Evolutionary conservation across 2,113 vertebrate genomes (phyloP).

Genomic region (Proteles cristata): DNA sequence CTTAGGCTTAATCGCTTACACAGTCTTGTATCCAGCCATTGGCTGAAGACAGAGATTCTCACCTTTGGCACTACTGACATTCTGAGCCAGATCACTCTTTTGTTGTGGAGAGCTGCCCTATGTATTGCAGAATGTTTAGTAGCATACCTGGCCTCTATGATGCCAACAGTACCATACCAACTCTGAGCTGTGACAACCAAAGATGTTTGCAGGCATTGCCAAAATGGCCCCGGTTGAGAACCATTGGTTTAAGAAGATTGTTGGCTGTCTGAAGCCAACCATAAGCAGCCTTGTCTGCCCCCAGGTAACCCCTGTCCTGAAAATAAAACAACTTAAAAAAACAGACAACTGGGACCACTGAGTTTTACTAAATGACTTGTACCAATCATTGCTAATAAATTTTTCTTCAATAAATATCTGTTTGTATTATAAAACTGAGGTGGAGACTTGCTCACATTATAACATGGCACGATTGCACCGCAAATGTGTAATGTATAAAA

Average conservation of each 20-base stretch:
- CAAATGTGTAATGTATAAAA: not conserved
- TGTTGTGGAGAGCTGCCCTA: not conserved
- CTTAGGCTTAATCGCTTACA: not conserved
- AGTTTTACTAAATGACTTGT: not conserved
- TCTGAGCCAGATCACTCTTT: not conserved
- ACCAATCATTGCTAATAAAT: not conserved
- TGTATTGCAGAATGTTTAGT: not conserved
- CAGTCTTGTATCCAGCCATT: not conserved
- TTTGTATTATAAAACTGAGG: not conserved
- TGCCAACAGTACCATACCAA: not conserved
- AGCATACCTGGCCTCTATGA: not conserved
- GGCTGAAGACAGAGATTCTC: not conserved
- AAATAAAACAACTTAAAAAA: constrained; percentile 27
- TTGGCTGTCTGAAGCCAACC: not conserved
- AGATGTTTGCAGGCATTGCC: not conserved
- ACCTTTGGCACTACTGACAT: not conserved
- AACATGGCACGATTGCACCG: not conserved
- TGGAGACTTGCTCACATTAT: not conserved
- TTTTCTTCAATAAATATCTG: not conserved
- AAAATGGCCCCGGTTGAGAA: not conserved
- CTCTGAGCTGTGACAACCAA: not conserved
- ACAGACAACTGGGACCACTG: not conserved
- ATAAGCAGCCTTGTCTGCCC: not conserved
- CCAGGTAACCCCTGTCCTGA: not conserved
- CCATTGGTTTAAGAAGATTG: not conserved